These are phyloP conservation scores for Drosophila paranaensis DNA, from an alignment of 2,888 invertebrate species.

Conservation along the genomic window DNA sequence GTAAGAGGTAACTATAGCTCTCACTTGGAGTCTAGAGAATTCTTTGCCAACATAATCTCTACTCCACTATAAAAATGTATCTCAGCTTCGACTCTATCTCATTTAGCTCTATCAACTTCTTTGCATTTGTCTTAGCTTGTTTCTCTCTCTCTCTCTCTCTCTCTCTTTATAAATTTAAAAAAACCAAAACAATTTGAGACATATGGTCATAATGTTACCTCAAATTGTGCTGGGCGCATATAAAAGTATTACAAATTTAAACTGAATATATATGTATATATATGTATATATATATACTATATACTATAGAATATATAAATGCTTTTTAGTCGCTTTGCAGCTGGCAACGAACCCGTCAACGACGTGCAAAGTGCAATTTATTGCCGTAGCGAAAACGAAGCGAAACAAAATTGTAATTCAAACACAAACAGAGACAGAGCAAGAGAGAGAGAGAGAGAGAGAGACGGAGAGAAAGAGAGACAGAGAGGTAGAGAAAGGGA, in stretches of 20 bases:
- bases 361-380: constrained; percentile 79
- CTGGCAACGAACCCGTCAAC: constrained; percentile 74
- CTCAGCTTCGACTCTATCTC: too few species aligned
- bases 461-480: neutral
- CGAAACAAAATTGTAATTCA: constrained; percentile 78
- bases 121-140: neutral
- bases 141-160: neutral
- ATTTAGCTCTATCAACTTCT: neutral
- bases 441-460: neutral
- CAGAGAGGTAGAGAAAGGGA: neutral
- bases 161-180: neutral
- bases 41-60: neutral
- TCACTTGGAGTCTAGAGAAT: neutral
- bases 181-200: constrained; percentile 7
- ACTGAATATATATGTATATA: constrained; percentile 10
- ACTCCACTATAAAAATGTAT: neutral
- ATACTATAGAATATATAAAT: constrained; percentile 26
- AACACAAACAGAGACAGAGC: constrained; percentile 51
- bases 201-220: constrained; percentile 29
- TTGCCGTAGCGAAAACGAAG: constrained; percentile 68
- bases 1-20: too few species aligned
- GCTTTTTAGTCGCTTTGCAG: constrained; percentile 55
- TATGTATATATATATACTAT: constrained; percentile 22
- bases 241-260: constrained; percentile 26
- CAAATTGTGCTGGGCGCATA: constrained; percentile 10